Conservation (phyloP, 1,140 invertebrate genomes). For the Calosoma granatense region DNA sequence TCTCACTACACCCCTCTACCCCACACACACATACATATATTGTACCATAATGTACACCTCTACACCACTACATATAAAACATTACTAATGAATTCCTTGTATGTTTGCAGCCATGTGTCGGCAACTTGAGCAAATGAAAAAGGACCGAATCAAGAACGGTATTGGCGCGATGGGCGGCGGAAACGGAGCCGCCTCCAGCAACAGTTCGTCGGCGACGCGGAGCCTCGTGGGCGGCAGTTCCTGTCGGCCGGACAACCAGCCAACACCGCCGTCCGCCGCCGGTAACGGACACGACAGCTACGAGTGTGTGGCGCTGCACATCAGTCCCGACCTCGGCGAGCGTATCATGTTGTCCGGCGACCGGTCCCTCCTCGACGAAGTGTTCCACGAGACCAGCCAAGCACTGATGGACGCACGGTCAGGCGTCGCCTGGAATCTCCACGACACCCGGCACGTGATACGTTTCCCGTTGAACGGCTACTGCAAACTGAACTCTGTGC, state of each 20-base stretch:
- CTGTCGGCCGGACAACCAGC: conserved; percentile 17
- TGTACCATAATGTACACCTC: too few species aligned
- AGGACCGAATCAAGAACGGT: conserved; percentile 55
- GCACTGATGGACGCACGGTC: conserved; percentile 72
- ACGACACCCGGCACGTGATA: conserved; percentile 75
- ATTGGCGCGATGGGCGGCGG: too few species aligned
- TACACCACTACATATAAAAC: too few species aligned
- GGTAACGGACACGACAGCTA: conserved; percentile 38
- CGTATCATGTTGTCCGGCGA: conserved; percentile 78
- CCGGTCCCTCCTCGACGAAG: conserved; percentile 64
- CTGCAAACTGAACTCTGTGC: conserved; percentile 84
- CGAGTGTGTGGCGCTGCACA: conserved; percentile 78
- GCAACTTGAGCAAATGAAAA: conserved; percentile 66
- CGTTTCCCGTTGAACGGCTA: conserved; percentile 87
- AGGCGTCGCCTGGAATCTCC: conserved; percentile 72
- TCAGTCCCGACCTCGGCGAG: conserved; percentile 81
- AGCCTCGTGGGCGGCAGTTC: conserved; percentile 16
- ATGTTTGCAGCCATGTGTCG: conserved; percentile 55
- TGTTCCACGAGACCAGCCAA: conserved; percentile 81
- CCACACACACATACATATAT: too few species aligned
- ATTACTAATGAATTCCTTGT: too few species aligned
- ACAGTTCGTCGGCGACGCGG: conserved; percentile 25
- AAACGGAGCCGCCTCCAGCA: conserved; percentile 31
- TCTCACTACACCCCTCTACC: too few species aligned
- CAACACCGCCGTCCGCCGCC: conserved; percentile 26